These are phyloP conservation scores for Heliconius hortense DNA, from an alignment of 2,888 invertebrate species.

Conservation along the genomic window DNA sequence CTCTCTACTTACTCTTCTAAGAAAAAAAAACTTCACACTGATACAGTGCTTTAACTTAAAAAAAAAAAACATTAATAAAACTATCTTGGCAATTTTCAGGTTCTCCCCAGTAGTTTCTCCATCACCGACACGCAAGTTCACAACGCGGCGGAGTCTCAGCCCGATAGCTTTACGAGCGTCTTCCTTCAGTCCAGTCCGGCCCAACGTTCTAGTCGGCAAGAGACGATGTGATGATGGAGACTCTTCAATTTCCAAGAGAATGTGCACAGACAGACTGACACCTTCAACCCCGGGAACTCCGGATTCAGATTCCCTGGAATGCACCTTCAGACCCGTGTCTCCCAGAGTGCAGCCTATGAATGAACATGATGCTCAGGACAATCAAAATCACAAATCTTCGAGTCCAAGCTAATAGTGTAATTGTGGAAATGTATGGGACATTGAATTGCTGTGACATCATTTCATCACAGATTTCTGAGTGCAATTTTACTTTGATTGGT, in stretches of 20 bases:
- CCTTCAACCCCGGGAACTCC: constrained; percentile 74
- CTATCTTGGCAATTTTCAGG: constrained; percentile 52
- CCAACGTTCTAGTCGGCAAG: constrained; percentile 80
- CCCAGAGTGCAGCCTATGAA: constrained; percentile 67
- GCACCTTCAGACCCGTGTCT: constrained; percentile 77
- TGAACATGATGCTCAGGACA: constrained; percentile 54
- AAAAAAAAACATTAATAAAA: neutral
- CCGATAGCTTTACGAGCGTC: constrained; percentile 93
- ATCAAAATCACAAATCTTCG: constrained; percentile 62
- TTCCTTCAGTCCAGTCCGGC: constrained; percentile 85
- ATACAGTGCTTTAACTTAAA: no score
- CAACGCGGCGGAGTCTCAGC: constrained; percentile 92
- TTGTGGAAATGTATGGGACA: constrained; percentile 12
- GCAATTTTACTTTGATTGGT: constrained; percentile 1
- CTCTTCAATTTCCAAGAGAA: constrained; percentile 68
- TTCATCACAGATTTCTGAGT: neutral
- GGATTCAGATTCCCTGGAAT: constrained; percentile 74
- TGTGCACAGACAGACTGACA: constrained; percentile 69
- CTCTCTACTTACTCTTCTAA: no score
- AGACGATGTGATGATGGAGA: constrained; percentile 85
- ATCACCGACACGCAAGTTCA: constrained; percentile 92
- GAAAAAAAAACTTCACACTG: neutral
- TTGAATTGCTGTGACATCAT: neutral
- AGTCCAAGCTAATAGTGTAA: constrained; percentile 71
- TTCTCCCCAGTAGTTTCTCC: constrained; percentile 86